Evolutionary conservation across 2,888 invertebrate genomes (phyloP).

Genomic region (Drosophila mayaguana): DNA sequence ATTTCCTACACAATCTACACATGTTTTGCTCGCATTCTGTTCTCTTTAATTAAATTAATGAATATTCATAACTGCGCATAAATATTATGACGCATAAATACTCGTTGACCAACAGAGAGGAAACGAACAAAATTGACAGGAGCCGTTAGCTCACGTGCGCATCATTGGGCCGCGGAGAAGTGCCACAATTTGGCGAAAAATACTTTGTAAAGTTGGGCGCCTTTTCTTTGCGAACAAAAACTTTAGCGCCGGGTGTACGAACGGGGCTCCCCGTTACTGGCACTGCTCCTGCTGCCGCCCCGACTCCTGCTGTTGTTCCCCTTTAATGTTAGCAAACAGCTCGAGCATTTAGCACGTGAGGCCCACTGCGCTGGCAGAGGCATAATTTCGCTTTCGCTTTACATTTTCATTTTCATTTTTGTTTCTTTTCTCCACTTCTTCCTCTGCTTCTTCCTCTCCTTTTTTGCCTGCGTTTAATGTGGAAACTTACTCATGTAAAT

Average conservation of each 20-base stretch:
- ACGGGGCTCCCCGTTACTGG: background rate
- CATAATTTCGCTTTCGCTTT: conserved; percentile 68
- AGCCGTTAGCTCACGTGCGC: conserved; percentile 35
- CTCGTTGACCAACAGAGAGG: background rate
- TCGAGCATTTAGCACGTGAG: conserved; percentile 23
- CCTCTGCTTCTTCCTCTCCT: background rate
- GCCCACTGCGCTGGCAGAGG: conserved; percentile 41
- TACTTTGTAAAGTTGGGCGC: conserved; percentile 34
- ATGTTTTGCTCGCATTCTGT: background rate
- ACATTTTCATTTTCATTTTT: conserved; percentile 41
- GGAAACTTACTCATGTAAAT: conserved; percentile 78
- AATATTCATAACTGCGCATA: conserved; percentile 17
- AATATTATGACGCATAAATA: background rate
- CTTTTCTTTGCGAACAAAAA: conserved; percentile 43
- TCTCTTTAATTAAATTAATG: background rate
- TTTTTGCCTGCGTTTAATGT: conserved; percentile 60
- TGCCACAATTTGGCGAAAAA: conserved; percentile 32
- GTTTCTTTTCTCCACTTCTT: background rate
- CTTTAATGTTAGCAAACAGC: background rate
- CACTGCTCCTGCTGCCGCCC: background rate
- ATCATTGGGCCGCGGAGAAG: conserved; percentile 26
- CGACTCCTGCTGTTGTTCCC: background rate
- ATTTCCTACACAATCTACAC: conserved; percentile 7
- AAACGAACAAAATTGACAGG: background rate
- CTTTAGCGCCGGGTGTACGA: conserved; percentile 32